Conservation (phyloP, 2,113 vertebrate species). For the Tychaedon coryphoeus region DNA sequence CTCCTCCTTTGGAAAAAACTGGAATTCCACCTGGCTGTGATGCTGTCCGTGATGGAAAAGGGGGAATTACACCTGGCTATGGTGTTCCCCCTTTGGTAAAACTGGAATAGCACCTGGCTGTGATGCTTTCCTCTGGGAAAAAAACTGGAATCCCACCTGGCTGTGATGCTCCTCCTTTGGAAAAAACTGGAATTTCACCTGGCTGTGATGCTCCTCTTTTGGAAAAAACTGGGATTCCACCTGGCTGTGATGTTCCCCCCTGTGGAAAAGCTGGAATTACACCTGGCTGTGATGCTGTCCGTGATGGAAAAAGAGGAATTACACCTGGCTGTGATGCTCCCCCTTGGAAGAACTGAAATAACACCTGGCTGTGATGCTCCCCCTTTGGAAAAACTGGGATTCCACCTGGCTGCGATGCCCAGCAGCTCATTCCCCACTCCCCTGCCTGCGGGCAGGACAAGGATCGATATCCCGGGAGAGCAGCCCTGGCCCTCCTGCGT, state of each 20-base stretch:
- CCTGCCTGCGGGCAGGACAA: not conserved
- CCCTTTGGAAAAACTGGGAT: not conserved
- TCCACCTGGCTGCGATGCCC: not conserved
- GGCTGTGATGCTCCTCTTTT: not conserved
- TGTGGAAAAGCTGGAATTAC: not conserved
- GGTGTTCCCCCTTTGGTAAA: not conserved
- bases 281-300: not conserved
- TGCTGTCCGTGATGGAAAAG: not conserved
- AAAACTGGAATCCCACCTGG: not conserved
- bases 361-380: fast-evolving
- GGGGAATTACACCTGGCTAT: not conserved
- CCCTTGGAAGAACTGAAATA: fast-evolving
- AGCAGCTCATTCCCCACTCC: not conserved
- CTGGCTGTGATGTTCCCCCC: not conserved
- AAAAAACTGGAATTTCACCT: too few relatives aligned
- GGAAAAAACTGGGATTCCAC: fast-evolving
- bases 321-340: too few relatives aligned
- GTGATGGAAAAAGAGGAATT: fast-evolving
- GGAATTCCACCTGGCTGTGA: not conserved
- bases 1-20: not conserved
- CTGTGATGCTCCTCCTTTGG: not conserved
- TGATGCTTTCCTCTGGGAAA: fast-evolving
- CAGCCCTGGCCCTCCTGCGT: not conserved
- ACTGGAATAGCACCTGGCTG: not conserved
- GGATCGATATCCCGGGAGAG: not conserved